These are phyloP conservation scores for Spodoptera litura DNA, from an alignment of 1,140 invertebrate species.

Conservation along the genomic window DNA sequence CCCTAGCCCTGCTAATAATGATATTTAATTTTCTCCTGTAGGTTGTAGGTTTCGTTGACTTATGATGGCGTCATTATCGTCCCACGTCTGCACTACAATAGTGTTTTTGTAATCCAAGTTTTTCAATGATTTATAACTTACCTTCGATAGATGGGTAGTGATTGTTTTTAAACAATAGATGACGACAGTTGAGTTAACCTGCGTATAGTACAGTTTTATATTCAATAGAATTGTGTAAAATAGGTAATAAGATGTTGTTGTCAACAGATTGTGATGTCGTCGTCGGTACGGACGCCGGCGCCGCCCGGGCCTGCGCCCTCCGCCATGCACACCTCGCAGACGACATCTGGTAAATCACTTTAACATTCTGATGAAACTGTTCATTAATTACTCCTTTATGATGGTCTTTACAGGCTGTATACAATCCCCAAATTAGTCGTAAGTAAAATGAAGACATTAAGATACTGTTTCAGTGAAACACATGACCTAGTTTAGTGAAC, in stretches of 20 bases:
- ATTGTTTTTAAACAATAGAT: conserved; percentile 2
- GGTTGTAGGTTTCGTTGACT: neutral
- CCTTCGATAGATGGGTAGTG: neutral
- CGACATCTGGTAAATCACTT: conserved; percentile 63
- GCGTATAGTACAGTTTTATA: too few relatives aligned
- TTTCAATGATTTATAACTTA: neutral
- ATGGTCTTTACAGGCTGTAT: neutral
- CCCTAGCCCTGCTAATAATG: too few relatives aligned
- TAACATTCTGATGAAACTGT: neutral
- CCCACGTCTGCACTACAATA: neutral
- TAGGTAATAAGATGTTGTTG: neutral
- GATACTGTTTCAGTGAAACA: too few relatives aligned
- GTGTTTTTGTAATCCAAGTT: neutral
- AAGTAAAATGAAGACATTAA: too few relatives aligned
- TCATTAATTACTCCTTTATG: neutral
- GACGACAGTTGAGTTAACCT: too few relatives aligned
- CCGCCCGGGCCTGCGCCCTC: conserved; percentile 64
- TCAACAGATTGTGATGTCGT: conserved; percentile 75
- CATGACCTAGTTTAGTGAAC: neutral
- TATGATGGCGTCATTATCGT: neutral
- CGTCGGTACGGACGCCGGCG: conserved; percentile 77
- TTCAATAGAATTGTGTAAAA: neutral
- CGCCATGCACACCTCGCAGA: conserved; percentile 79
- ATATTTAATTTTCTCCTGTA: neutral
- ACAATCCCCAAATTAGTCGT: too few relatives aligned